Conservation (phyloP, 2,888 invertebrate species). For the Tetramorium bicarinatum region DNA sequence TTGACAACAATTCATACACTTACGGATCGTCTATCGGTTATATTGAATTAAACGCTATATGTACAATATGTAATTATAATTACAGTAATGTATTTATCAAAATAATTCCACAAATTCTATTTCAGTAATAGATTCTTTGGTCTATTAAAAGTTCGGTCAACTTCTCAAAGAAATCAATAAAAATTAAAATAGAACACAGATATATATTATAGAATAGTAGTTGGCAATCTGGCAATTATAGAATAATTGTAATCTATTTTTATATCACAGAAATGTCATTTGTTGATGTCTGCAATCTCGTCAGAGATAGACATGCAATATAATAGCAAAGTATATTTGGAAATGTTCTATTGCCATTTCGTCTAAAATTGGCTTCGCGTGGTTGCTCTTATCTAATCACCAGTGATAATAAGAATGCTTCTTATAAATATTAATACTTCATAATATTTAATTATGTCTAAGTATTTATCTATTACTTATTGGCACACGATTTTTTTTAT, state of each 20-base stretch:
- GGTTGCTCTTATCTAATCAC: neutral
- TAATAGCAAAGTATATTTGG: neutral
- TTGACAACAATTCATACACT: neutral
- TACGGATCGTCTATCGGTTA: neutral
- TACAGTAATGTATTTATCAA: neutral
- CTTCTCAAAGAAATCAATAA: slow-evolving; percentile 10
- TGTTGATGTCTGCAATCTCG: neutral
- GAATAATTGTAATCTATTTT: slow-evolving; percentile 21
- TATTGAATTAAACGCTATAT: neutral
- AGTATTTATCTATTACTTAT: neutral
- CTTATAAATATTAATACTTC: slow-evolving; percentile 45
- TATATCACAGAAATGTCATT: slow-evolving; percentile 53
- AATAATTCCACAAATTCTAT: neutral
- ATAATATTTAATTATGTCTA: slow-evolving; percentile 7
- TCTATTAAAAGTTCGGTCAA: neutral
- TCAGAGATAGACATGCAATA: neutral
- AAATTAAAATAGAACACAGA: neutral
- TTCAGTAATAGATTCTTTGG: slow-evolving; percentile 8
- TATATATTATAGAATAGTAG: neutral
- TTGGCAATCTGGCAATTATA: neutral
- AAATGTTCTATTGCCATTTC: neutral
- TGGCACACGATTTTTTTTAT: neutral
- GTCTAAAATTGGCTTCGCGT: neutral
- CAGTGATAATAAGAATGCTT: neutral
- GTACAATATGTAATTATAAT: slow-evolving; percentile 1